Conservation (phyloP, 2,113 vertebrate species). For the Ictalurus furcatus region DNA sequence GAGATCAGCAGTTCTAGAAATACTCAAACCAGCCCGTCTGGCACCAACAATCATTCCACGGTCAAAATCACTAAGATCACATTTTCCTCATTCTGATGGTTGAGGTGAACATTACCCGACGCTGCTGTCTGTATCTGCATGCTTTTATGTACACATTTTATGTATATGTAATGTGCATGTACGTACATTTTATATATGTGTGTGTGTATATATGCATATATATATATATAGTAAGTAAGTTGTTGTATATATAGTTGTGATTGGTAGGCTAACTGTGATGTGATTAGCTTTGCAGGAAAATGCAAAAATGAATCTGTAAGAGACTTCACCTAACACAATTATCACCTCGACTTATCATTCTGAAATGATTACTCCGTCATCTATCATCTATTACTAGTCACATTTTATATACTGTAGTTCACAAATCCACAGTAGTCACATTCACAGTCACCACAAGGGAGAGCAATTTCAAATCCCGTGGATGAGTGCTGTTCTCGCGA, state of each 20-base stretch:
- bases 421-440: neutral
- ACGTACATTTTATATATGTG: no score
- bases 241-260: no score
- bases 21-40: no score
- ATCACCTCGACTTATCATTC: neutral
- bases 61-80: neutral
- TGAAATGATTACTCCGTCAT: neutral
- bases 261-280: neutral
- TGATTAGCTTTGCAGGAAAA: neutral
- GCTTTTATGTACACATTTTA: neutral
- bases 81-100: no score
- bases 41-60: neutral
- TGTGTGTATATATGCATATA: no score
- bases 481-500: conserved; percentile 68
- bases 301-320: neutral
- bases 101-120: no score
- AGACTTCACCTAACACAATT: neutral
- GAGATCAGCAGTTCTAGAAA: no score
- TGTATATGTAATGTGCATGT: no score
- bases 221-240: no score
- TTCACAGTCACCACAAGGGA: neutral
- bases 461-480: conserved; percentile 13
- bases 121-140: neutral
- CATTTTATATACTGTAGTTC: neutral
- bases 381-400: neutral